phyloP scores from a whole-genome alignment of 2,113 vertebrate species.

The Calidris pygmaea region DNA sequence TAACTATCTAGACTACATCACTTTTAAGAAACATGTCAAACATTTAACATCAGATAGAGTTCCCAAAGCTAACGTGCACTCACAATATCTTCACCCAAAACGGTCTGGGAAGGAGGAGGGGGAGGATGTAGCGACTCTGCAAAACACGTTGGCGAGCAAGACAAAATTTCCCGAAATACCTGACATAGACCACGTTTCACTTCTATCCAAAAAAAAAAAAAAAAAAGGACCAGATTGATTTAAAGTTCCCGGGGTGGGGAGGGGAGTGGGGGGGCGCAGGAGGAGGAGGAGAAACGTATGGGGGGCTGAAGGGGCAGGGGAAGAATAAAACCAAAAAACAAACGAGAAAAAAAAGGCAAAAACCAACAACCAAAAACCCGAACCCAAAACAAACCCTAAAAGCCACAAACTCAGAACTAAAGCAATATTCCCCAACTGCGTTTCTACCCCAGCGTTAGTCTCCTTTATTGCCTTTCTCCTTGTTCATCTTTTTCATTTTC shows the following conservation, averaged over 20 bases:
- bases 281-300: background rate
- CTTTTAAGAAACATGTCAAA: conserved; percentile 69
- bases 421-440: background rate
- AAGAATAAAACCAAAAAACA: background rate
- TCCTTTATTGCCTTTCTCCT: conserved; percentile 89
- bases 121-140: conserved; percentile 44
- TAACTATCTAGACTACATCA: conserved; percentile 69
- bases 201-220: conserved; percentile 31
- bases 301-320: background rate
- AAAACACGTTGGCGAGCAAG: conserved; percentile 69
- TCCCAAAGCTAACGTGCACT: conserved; percentile 73
- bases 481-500: conserved; percentile 99
- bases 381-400: background rate
- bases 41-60: conserved; percentile 67
- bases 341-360: background rate
- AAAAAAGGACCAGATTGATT: background rate
- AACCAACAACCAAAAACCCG: background rate
- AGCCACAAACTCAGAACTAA: background rate
- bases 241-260: conserved; percentile 7
- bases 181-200: conserved; percentile 75
- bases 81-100: conserved; percentile 71
- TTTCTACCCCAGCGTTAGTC: conserved; percentile 67
- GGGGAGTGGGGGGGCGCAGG: background rate
- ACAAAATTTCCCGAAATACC: conserved; percentile 65
- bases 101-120: background rate